Evolutionary conservation across 53 echinoderm and acorn worm species (phyloP).

Genomic region (Pentamera pediparva): DNA sequence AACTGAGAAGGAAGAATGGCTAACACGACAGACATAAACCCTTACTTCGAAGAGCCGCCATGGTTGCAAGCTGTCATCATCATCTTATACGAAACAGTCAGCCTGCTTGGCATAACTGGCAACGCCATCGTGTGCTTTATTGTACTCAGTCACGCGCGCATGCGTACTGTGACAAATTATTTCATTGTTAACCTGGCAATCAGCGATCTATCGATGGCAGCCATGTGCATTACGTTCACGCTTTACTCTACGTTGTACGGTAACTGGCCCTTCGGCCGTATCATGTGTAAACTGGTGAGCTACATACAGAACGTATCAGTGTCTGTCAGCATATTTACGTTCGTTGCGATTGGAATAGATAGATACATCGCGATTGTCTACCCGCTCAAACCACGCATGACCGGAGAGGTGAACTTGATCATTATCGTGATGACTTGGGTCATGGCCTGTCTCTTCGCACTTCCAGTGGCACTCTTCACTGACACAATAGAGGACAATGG

Average conservation of each 20-base stretch:
- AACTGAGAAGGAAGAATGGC: no score
- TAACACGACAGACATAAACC: no score
- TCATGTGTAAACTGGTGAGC: conserved; percentile 76
- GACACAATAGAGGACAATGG: conserved; percentile 34
- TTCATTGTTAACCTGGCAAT: conserved; percentile 89
- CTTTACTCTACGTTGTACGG: conserved; percentile 77
- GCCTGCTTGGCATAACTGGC: conserved; percentile 67
- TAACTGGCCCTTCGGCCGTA: conserved; percentile 77
- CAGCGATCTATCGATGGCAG: conserved; percentile 80
- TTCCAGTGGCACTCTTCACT: conserved; percentile 74
- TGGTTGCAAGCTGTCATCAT: conserved; percentile 82
- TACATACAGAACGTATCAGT: conserved; percentile 79
- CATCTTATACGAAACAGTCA: conserved; percentile 54
- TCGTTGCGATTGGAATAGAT: conserved; percentile 88
- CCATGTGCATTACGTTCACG: conserved; percentile 81
- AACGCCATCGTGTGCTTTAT: conserved; percentile 88
- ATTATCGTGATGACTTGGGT: conserved; percentile 74
- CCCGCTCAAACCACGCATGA: conserved; percentile 83
- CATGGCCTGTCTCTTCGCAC: conserved; percentile 61
- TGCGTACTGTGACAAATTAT: conserved; percentile 97
- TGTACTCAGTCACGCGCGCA: conserved; percentile 76
- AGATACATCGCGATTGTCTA: conserved; percentile 90
- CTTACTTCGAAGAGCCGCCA: conserved; percentile 52
- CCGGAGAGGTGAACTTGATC: conserved; percentile 56
- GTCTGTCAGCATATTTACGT: conserved; percentile 85